Conservation (phyloP, 2,888 invertebrate species). For the Villa cingulata region DNA sequence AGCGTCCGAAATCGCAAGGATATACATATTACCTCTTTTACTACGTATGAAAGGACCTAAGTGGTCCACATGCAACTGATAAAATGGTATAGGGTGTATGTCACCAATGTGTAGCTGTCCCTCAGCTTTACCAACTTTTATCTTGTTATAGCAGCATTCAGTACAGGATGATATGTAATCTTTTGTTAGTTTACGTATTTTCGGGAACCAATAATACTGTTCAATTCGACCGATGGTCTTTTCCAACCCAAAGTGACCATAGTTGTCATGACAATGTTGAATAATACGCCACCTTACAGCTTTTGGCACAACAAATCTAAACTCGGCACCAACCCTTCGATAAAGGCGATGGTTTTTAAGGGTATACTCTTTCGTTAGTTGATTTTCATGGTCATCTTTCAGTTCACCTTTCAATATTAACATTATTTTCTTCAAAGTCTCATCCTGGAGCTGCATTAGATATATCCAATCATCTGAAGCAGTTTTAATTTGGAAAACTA, state of each 20-base stretch:
- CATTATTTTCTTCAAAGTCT: not conserved
- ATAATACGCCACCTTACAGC: constrained; percentile 1
- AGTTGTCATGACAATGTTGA: constrained; percentile 3
- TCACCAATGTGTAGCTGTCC: constrained; percentile 1
- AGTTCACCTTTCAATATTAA: constrained; percentile 2
- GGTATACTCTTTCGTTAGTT: not conserved
- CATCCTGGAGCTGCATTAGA: too few species aligned
- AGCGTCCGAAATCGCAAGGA: constrained; percentile 7
- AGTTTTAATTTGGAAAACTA: too few species aligned
- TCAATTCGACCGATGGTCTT: constrained; percentile 2
- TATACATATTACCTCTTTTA: not conserved
- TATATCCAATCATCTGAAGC: too few species aligned
- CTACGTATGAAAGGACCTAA: constrained; percentile 10
- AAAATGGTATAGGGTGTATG: constrained; percentile 2
- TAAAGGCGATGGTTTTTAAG: constrained; percentile 4
- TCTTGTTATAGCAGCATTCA: constrained; percentile 5
- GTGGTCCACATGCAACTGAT: constrained; percentile 11
- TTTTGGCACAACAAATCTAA: constrained; percentile 3
- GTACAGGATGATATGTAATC: constrained; percentile 5
- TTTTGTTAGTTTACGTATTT: constrained; percentile 2
- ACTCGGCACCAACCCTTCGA: not conserved
- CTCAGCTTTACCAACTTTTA: not conserved
- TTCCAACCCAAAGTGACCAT: constrained; percentile 6
- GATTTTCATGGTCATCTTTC: not conserved
- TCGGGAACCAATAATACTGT: constrained; percentile 5